Evolutionary conservation across 2,888 invertebrate genomes (phyloP), one percentile per base, ranked within the genome.

Genomic region (Hermaeophaga mercurialis): DNA sequence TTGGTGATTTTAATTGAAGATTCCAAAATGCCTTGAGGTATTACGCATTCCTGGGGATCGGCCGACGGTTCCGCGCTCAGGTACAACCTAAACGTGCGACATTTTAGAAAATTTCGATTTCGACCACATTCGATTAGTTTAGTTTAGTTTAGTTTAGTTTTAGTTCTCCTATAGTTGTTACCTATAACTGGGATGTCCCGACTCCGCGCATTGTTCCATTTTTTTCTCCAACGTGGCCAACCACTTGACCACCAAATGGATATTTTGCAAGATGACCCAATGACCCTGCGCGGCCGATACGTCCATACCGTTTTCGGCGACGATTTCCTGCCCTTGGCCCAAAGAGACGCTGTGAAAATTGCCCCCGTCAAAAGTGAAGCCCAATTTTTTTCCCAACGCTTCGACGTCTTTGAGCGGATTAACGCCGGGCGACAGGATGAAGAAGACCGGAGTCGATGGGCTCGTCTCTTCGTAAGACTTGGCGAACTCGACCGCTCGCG

Each of bases 1-100:
- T 96, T 96, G 1, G 96, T 96, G 56, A 96, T 95, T 80, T 96
- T 96, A 71, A 96, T 94, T 1, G 94, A 90, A 0, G 94, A 90
- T 75, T 96, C 95, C 22, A 96, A 78, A 67, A 96, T 91, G 14
- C 96, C 96, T 80, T 95, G 89, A 0, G 85, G 86, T 38, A 87
- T 81, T n/a, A 86, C 84, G 66, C 86, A 85, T 66, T 81, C 81
- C 1, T 76, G 77, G 0, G 93, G 85, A 71, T 86, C 84, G 0
- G 82, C 78, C 0, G 90, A 88, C 0, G 96, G 92, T 72, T 96
- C 96, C 2, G 95, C 95, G 70, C 93, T 94, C 62, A 96, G 80
- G 71, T 87, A 96, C 44, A 96, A 80, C 54, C 88, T 82, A 28
- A 33, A 38, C n/a, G n/a, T 8, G 34, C 12, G 5, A 14, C 17